Evolutionary conservation across 2,888 invertebrate genomes (phyloP).

Genomic region (Sympetrum striolatum): DNA sequence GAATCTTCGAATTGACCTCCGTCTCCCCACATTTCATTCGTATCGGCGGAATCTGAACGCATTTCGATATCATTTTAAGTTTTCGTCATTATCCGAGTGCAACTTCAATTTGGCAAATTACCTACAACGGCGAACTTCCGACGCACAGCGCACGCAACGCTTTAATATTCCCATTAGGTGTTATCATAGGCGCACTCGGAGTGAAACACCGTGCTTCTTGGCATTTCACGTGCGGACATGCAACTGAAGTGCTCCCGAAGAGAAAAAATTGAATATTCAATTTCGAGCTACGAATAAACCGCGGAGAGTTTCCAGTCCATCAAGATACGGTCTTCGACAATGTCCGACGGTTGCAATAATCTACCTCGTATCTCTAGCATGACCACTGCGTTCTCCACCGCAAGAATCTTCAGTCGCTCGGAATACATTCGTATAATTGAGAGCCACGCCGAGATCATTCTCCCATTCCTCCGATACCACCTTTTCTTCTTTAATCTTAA

Average conservation of each 20-base stretch:
- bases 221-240: neutral
- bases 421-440: conserved; percentile 2
- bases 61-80: no score
- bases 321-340: neutral
- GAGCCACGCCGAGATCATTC: conserved; percentile 18
- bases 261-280: neutral
- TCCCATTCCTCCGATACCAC: neutral
- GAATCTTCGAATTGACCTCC: no score
- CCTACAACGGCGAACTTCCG: no score
- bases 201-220: neutral
- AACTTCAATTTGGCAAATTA: no score
- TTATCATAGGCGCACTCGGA: neutral
- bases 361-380: neutral
- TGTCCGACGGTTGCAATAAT: neutral
- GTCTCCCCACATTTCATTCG: no score
- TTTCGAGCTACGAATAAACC: neutral
- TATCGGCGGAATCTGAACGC: no score
- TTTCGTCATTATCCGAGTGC: no score
- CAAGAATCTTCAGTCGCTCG: neutral
- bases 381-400: neutral
- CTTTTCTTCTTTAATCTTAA: conserved; percentile 18
- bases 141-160: neutral
- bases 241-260: neutral
- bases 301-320: neutral
- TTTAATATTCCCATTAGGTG: neutral